Evolutionary conservation across 2,113 vertebrate genomes (phyloP), one percentile per base, ranked within the genome.

Genomic region (Tragelaphus imberbis): DNA sequence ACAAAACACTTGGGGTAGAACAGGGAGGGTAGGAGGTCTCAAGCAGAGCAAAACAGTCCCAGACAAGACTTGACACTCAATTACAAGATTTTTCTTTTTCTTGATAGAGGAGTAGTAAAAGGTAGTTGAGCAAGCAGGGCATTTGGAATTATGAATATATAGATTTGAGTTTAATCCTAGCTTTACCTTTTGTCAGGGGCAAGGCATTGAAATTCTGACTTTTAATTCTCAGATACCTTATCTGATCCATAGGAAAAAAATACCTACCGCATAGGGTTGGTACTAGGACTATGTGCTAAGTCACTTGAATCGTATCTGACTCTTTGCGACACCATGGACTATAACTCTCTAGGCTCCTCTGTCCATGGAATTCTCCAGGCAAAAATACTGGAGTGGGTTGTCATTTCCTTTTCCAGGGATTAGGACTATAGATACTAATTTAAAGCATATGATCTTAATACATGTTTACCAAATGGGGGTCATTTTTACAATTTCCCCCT

Each of bases 161-260:
- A 51, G 30, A 75, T 77, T 56, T 44, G 25, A 44, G 36, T 10
- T 80, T 88, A 82, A 68, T 59, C 0, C 11, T 23, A 47, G 19
- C 9, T 85, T 96, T 55, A 30, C 33, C 25, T 65, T 5, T 84
- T 36, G n/a, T 51, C 2, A 49, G 7, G 21, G 12, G 5, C 14
- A 84, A 51, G 6, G 3, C 28, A 33, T 7, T n/a, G 27, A 59
- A 63, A 79, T 89, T 58, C 14, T 30, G 25, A 88, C 13, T 59
- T 47, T 30, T 8, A 58, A 68, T 88, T 79, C n/a, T 93, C 51
- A 91, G 58, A 88, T 51, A 77, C 8, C 6, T 93, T 47, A 82
- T 25, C 19, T 33, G n/a, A 63, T 85, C 44, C 81, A 44, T 3
- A 14, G 13, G 8, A 44, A 91, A 94, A 84, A 63, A 59, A 33